Evolutionary conservation across 1,140 invertebrate genomes (phyloP).

Genomic region (Trichomalopsis sarcophagae): DNA sequence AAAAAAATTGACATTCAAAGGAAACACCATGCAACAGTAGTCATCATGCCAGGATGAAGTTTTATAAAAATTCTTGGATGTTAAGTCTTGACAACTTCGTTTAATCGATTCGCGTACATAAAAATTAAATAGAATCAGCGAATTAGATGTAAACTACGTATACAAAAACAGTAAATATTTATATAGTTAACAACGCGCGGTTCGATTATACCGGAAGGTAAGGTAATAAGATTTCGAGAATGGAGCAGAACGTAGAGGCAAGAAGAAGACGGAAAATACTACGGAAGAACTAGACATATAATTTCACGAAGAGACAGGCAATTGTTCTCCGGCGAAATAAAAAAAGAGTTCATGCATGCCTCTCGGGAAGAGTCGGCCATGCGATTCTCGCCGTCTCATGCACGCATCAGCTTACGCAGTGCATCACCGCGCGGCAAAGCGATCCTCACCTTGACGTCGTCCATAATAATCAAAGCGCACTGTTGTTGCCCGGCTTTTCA

Average conservation of each 20-base stretch:
- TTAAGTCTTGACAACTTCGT: background rate
- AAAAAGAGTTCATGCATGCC: background rate
- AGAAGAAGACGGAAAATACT: background rate
- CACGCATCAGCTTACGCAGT: background rate
- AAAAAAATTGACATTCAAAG: conserved; percentile 39
- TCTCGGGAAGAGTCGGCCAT: background rate
- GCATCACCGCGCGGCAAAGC: conserved; percentile 8
- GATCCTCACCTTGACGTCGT: conserved; percentile 53
- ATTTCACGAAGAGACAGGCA: too few species aligned
- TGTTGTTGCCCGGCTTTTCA: conserved; percentile 52
- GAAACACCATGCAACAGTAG: conserved; percentile 42
- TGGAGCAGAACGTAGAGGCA: too few species aligned
- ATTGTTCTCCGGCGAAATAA: background rate
- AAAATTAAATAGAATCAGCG: background rate
- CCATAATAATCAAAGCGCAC: conserved; percentile 12
- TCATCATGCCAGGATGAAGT: background rate
- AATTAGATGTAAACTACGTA: background rate
- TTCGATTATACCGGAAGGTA: background rate
- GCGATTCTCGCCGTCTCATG: background rate
- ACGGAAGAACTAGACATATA: background rate
- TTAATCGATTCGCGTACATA: background rate
- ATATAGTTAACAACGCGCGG: background rate
- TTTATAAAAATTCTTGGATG: background rate
- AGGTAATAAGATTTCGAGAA: too few species aligned
- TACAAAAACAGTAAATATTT: background rate